phyloP scores from a whole-genome alignment of 2,888 invertebrate genomes.

The Elysia crispata region DNA sequence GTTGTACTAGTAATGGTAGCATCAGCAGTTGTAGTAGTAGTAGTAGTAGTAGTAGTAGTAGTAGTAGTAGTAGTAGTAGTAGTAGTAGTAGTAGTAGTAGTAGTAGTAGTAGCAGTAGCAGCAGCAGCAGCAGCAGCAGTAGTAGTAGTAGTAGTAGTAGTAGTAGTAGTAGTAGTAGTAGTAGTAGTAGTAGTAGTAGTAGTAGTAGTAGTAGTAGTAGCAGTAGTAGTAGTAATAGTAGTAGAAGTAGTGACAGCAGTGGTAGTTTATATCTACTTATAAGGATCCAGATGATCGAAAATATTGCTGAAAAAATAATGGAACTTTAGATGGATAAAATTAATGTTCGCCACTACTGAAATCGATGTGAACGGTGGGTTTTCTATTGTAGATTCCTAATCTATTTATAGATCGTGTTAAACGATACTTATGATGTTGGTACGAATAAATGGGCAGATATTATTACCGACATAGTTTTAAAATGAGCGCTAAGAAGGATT shows the following conservation, averaged over 20 bases:
- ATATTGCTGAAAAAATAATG: too few relatives aligned
- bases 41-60: constrained; percentile 35
- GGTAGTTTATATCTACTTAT: too few relatives aligned
- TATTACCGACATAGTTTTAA: too few relatives aligned
- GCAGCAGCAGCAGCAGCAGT: constrained; percentile 18
- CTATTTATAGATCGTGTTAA: too few relatives aligned
- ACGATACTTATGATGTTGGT: too few relatives aligned
- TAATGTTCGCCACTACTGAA: too few relatives aligned
- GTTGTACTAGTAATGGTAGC: constrained; percentile 26
- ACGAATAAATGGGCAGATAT: too few relatives aligned
- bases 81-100: constrained; percentile 33
- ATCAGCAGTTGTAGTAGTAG: neutral
- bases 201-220: neutral
- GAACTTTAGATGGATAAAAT: too few relatives aligned
- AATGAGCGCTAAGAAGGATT: too few relatives aligned
- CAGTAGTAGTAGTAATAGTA: neutral
- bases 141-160: constrained; percentile 25
- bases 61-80: constrained; percentile 34
- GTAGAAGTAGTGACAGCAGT: neutral
- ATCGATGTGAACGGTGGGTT: too few relatives aligned
- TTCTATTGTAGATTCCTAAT: too few relatives aligned
- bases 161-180: constrained; percentile 16
- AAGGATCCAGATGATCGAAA: too few relatives aligned
- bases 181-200: constrained; percentile 13
- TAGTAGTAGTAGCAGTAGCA: constrained; percentile 19